Evolutionary conservation across 2,888 invertebrate genomes (phyloP), one percentile per base, ranked within the genome.

Genomic region (Dryadula phaetusa): DNA sequence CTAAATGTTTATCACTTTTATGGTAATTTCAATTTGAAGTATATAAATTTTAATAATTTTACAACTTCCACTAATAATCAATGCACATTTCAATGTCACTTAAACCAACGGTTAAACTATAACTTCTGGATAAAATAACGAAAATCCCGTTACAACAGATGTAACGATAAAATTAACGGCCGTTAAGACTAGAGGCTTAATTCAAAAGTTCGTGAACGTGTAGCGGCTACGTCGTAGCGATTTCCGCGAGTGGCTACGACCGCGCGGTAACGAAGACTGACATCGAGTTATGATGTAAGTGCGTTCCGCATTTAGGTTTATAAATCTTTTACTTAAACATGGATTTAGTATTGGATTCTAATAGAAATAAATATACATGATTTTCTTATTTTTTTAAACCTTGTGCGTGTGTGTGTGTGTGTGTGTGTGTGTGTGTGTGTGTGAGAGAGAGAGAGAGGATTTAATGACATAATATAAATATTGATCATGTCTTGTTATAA

Each of bases 171-270:
- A 22, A 37, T 56, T 34, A 25, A 56, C 56, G 37, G 22, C 37
- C 40, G 56, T 22, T 40, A 40, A 25, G 56, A n/a, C 8, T 56
- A 40, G 0, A 25, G 40, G 22, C 22, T 56, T 22, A 28, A 44
- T 44, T 44, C 14, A 28, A 32, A 42, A 60, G 28, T 60, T 60
- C 71, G 72, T 70, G 67, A 32, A 20, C 44, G 22, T 60, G 66
- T 68, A 66, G 64, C 34, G 18, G 78, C 79, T 80, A 82, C 83
- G 79, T 37, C 77, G 81, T 81, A 81, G 80, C 74, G 70, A 58
- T 71, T 70, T 54, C 67, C 69, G 76, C 88, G 84, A 75, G 80
- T 68, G 78, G 74, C 82, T 84, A 82, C 82, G 82, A 67, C 54
- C 75, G 79, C 80, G 78, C 70, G 66, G 64, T 74, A 72, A 75